These are phyloP conservation scores for Hirtodrosophila alboralis DNA, from an alignment of 2,888 invertebrate genomes.

Conservation along the genomic window DNA sequence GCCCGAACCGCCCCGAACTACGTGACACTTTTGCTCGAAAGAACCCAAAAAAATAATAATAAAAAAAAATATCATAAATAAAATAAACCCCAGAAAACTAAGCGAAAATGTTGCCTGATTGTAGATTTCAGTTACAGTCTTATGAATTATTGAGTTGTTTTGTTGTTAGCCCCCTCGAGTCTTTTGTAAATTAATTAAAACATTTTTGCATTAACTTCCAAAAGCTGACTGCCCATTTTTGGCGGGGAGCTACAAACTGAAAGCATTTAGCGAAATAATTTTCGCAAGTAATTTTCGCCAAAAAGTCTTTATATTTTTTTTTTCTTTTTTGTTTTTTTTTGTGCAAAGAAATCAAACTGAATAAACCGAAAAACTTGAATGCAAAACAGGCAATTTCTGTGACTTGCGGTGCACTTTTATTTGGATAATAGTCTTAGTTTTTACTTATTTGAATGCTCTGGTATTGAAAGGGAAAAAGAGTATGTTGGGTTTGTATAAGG, in stretches of 20 bases:
- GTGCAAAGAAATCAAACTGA: conserved; percentile 54
- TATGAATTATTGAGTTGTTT: conserved; percentile 76
- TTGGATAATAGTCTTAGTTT: conserved; percentile 65
- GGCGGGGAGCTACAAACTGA: conserved; percentile 12
- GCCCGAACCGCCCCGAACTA: conserved; percentile 51
- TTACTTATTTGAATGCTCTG: conserved; percentile 55
- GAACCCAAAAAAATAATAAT: conserved; percentile 20
- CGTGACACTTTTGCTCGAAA: conserved; percentile 54
- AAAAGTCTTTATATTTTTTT: conserved; percentile 47
- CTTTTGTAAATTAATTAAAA: conserved; percentile 73
- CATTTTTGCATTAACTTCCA: conserved; percentile 70
- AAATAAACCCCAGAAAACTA: conserved; percentile 20
- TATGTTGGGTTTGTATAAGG: no score
- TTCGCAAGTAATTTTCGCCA: conserved; percentile 62
- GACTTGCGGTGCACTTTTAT: conserved; percentile 39
- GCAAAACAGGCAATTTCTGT: conserved; percentile 72
- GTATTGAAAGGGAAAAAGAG: no score
- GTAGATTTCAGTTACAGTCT: conserved; percentile 32
- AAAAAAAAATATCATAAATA: background rate
- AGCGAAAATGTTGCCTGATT: conserved; percentile 20
- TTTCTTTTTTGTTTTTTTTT: no score
- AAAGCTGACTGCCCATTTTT: conserved; percentile 54
- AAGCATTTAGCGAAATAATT: conserved; percentile 62
- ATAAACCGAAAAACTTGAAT: conserved; percentile 57
- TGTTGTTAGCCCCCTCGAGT: conserved; percentile 19